phyloP scores from a whole-genome alignment of 2,888 invertebrate species.

The Nebria salina region DNA sequence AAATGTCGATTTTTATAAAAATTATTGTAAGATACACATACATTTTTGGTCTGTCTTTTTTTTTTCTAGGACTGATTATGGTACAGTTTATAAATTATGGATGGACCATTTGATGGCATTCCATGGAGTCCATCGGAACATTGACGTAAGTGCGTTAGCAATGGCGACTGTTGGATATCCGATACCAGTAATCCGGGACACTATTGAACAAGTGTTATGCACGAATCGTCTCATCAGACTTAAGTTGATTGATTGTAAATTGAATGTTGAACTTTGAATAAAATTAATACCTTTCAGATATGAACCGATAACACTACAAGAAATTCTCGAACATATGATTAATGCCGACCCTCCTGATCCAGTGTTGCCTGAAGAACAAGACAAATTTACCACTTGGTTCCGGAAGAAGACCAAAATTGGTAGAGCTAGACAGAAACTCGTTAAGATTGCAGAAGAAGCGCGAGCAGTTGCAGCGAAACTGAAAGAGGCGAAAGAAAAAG shows the following conservation, averaged over 20 bases:
- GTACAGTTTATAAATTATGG: slow-evolving; percentile 67
- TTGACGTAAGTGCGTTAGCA: slow-evolving; percentile 69
- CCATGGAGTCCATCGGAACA: slow-evolving; percentile 68
- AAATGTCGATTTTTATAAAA: no score
- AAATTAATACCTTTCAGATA: slow-evolving; percentile 11
- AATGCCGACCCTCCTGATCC: slow-evolving; percentile 54
- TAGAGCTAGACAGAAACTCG: slow-evolving; percentile 58
- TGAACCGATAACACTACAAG: slow-evolving; percentile 65
- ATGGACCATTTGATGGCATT: slow-evolving; percentile 68
- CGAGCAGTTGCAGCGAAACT: slow-evolving; percentile 60
- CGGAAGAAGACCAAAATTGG: slow-evolving; percentile 56
- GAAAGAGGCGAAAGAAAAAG: slow-evolving; percentile 57
- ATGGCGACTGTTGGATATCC: slow-evolving; percentile 65
- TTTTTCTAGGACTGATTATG: slow-evolving; percentile 66
- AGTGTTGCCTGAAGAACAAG: slow-evolving; percentile 62
- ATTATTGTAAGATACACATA: no score
- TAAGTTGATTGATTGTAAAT: slow-evolving; percentile 51
- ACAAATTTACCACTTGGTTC: slow-evolving; percentile 66
- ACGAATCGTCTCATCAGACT: slow-evolving; percentile 66
- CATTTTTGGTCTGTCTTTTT: no score
- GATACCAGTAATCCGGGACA: slow-evolving; percentile 63
- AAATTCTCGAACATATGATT: slow-evolving; percentile 65
- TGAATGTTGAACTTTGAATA: neutral
- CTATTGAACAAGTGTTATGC: slow-evolving; percentile 62
- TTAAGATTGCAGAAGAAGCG: slow-evolving; percentile 59